Conservation (phyloP, 2,113 vertebrate genomes). For the Toxotes chatareus region DNA sequence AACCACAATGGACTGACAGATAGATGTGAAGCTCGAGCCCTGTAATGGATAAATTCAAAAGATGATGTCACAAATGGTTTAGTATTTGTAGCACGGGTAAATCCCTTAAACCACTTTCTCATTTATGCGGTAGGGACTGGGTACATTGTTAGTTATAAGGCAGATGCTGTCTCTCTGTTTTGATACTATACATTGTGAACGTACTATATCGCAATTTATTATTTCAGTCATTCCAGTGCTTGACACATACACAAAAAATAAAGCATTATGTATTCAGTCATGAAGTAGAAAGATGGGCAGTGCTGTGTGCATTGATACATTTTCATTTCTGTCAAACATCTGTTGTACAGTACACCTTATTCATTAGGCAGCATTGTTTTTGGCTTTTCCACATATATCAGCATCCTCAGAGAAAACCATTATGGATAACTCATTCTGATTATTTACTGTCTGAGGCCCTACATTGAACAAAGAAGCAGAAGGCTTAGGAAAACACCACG, state of each 20-base stretch:
- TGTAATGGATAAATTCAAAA: too few species aligned
- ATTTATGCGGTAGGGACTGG: not conserved
- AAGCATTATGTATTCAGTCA: constrained; percentile 38
- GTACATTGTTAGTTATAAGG: not conserved
- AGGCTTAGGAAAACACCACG: constrained; percentile 25
- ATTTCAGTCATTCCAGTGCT: constrained; percentile 41
- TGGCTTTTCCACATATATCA: constrained; percentile 51
- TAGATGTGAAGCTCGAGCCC: not conserved
- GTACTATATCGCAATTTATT: constrained; percentile 28
- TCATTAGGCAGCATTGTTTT: constrained; percentile 61
- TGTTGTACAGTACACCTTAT: constrained; percentile 48
- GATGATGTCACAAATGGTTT: too few species aligned
- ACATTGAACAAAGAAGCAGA: constrained; percentile 35
- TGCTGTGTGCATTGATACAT: constrained; percentile 38
- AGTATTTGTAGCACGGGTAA: not conserved
- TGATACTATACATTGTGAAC: constrained; percentile 24
- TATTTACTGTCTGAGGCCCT: constrained; percentile 50
- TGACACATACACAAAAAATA: constrained; percentile 25
- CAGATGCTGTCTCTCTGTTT: constrained; percentile 12
- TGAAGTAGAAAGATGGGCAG: constrained; percentile 48
- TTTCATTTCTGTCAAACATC: constrained; percentile 58
- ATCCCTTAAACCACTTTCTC: not conserved
- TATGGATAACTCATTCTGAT: constrained; percentile 59
- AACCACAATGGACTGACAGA: not conserved
- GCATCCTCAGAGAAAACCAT: constrained; percentile 46